Evolutionary conservation across 2,888 invertebrate genomes (phyloP).

Genomic region (Odontothrips loti): DNA sequence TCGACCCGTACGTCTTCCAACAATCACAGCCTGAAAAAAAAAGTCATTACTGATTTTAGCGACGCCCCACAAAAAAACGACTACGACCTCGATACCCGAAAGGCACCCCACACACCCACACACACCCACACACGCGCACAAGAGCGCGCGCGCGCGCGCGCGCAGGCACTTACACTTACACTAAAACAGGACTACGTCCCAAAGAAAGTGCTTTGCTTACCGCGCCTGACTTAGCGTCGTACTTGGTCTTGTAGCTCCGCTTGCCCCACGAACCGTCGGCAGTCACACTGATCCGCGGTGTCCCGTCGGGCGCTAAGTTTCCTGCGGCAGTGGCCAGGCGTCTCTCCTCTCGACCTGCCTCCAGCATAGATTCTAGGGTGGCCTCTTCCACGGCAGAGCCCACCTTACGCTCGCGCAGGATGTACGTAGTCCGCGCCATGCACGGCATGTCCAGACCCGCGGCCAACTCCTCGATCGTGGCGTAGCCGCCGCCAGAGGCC

Average conservation of each 20-base stretch:
- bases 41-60: too few species aligned
- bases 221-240: conserved; percentile 29
- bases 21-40: too few species aligned
- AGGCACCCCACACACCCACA: too few species aligned
- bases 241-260: conserved; percentile 28
- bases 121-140: too few species aligned
- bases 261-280: conserved; percentile 31
- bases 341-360: conserved; percentile 30
- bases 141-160: too few species aligned
- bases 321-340: conserved; percentile 18
- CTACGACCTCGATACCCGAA: too few species aligned
- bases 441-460: background rate
- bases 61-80: too few species aligned
- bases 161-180: too few species aligned
- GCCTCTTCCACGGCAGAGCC: background rate
- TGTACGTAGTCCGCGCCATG: conserved; percentile 3
- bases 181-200: too few species aligned
- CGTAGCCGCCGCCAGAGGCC: background rate
- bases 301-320: conserved; percentile 28
- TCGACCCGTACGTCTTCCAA: too few species aligned
- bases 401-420: background rate
- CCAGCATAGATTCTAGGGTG: conserved; percentile 28
- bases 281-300: conserved; percentile 27
- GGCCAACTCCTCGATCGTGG: background rate
- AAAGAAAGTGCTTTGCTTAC: too few species aligned